Evolutionary conservation across 2,797 vertebrate species (phyloP), one percentile per base, ranked within the genome.

Genomic region (Rhinophrynus dorsalis): DNA sequence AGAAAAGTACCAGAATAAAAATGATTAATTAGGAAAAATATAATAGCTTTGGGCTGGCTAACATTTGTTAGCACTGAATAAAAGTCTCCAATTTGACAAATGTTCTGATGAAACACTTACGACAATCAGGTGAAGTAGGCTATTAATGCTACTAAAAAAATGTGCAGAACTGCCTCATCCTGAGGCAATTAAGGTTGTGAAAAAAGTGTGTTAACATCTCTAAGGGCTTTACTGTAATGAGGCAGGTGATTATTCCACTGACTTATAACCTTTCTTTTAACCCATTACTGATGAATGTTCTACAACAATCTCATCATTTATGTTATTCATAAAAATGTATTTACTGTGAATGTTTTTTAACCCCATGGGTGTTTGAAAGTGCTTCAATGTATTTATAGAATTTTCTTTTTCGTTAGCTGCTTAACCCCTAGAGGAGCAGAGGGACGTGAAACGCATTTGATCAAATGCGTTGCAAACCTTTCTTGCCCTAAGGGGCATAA

Each of bases 71-170:
- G 80, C 81, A 77, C 79, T 82, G 78, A 81, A 84, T 82, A 86
- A 88, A 82, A 82, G 85, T 87, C 81, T 86, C 82, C 81, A 82
- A 87, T 88, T 80, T 88, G 84, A 87, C 80, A 86, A 87, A 86
- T 88, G 79, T 76, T 81, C 79, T 83, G 77, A 71, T 85, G 80
- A 82, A 84, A 84, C 77, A 81, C 82, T 90, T 78, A 71, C 80
- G 80, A 85, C 88, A 89, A 88, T 90, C 88, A 90, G 84, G 88
- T 90, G 85, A 91, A 89, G 87, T 88, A 88, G 84, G 82, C 89
- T 87, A 89, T 89, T 89, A 90, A 89, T 87, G 88, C 84, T 85
- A 83, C 85, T 89, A 84, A 88, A 83, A 84, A 87, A 85, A 88
- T 80, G 85, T 84, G 84, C 78, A 82, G 86, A 80, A 87, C 83